A percentile compares a stretch with the other conserved stretches of the same genome.
Conservation (phyloP, 1,140 invertebrate genomes). For the Drosophila pseudoobscura region DNA sequence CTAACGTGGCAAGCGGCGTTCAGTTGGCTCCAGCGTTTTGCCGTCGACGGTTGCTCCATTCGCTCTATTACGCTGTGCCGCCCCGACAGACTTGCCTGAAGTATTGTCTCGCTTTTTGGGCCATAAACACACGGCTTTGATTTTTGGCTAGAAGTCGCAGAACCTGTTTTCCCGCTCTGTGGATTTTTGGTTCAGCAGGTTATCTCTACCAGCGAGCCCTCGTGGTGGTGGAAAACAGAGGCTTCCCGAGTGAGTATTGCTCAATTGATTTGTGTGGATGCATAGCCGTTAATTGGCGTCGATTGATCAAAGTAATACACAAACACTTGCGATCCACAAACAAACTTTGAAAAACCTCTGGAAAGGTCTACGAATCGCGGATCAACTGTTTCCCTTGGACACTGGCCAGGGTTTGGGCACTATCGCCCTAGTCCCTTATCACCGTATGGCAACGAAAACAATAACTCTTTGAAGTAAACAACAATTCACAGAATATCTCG, state of each 20-base stretch:
- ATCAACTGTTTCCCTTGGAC: slow-evolving; percentile 28
- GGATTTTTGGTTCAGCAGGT: slow-evolving; percentile 40
- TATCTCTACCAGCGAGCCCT: background rate
- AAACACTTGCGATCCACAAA: slow-evolving; percentile 27
- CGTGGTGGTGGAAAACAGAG: background rate
- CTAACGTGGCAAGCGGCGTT: slow-evolving; percentile 44
- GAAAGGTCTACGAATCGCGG: no score
- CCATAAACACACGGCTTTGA: slow-evolving; percentile 3
- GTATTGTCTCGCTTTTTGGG: slow-evolving; percentile 2
- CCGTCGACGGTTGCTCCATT: slow-evolving; percentile 27
- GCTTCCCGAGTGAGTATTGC: slow-evolving; percentile 15
- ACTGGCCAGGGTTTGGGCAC: no score
- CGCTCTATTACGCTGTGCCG: slow-evolving; percentile 9
- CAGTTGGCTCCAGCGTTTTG: slow-evolving; percentile 53
- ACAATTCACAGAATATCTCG: no score
- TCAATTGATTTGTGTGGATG: slow-evolving; percentile 4
- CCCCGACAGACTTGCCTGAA: background rate
- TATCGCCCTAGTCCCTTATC: no score
- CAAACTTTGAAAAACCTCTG: slow-evolving; percentile 4
- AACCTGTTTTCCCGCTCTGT: slow-evolving; percentile 37
- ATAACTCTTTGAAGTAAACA: no score
- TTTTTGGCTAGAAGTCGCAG: slow-evolving; percentile 13
- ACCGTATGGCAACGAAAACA: no score
- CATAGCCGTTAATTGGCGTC: slow-evolving; percentile 34
- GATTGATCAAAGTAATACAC: slow-evolving; percentile 28